A percentile compares a stretch with the other conserved stretches of the same genome.
Evolutionary conservation across 2,797 vertebrate species (phyloP).

Genomic region (Micrastur ruficollis): DNA sequence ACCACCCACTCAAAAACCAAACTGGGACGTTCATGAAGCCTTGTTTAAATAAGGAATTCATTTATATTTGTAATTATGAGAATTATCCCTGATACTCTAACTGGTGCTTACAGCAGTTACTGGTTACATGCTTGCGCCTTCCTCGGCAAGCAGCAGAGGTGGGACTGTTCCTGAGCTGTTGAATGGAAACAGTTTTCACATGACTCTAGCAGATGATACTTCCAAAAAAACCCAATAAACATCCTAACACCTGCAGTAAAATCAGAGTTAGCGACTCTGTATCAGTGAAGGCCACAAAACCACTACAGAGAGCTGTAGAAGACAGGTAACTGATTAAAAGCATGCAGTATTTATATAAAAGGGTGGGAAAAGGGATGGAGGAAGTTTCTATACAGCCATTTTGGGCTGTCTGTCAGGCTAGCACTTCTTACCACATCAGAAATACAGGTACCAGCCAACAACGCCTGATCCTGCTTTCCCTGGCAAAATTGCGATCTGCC

Average conservation of each 20-base stretch:
- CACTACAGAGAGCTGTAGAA: background rate
- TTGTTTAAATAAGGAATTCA: background rate
- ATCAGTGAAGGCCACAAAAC: background rate
- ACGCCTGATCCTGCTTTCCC: background rate
- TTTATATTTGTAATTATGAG: background rate
- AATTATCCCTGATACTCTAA: background rate
- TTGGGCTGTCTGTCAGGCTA: background rate
- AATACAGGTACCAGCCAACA: background rate
- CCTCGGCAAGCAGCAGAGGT: background rate
- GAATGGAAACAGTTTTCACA: background rate
- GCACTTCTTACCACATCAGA: background rate
- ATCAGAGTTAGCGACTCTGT: background rate
- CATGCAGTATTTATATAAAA: background rate
- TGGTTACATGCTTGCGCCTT: background rate
- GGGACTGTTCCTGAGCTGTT: background rate
- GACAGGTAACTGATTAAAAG: background rate
- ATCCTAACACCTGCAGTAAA: background rate
- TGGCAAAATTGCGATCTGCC: background rate
- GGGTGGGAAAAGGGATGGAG: fast-evolving
- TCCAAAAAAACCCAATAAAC: background rate
- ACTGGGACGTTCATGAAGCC: background rate
- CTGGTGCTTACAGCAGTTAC: background rate
- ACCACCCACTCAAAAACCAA: background rate
- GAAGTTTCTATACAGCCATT: background rate
- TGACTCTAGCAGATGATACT: background rate